Evolutionary conservation across 1,140 invertebrate species (phyloP).

Genomic region (Pogonognathellus flavescens): DNA sequence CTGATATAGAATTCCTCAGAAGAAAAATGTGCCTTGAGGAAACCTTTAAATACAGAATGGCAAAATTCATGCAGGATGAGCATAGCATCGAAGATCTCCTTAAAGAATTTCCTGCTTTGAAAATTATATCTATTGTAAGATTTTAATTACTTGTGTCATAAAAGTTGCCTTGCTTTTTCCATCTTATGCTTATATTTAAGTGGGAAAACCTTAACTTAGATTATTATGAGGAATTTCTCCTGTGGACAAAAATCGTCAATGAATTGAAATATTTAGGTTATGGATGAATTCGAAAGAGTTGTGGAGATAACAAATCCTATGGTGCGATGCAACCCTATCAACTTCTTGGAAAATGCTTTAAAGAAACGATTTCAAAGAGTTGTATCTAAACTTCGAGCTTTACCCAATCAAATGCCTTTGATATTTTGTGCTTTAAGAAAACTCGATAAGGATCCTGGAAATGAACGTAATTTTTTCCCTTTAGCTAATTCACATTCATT

Average conservation of each 20-base stretch:
- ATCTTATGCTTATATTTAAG: too few relatives aligned
- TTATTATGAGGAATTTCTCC: too few relatives aligned
- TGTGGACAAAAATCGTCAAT: too few relatives aligned
- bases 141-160: not conserved
- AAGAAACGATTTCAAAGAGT: slow-evolving; percentile 11
- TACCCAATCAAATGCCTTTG: not conserved
- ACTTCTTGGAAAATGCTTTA: slow-evolving; percentile 11
- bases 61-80: slow-evolving; percentile 18
- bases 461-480: not conserved
- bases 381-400: not conserved
- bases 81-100: slow-evolving; percentile 30
- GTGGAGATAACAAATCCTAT: slow-evolving; percentile 23
- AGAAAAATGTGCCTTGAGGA: slow-evolving; percentile 29
- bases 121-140: slow-evolving; percentile 33
- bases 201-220: too few relatives aligned
- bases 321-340: slow-evolving; percentile 15
- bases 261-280: too few relatives aligned
- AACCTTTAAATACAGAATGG: slow-evolving; percentile 1
- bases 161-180: not conserved
- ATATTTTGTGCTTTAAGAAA: not conserved
- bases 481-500: too few relatives aligned
- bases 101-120: slow-evolving; percentile 27
- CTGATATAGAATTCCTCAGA: slow-evolving; percentile 20
- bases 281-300: slow-evolving; percentile 48
- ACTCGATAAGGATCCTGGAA: not conserved